phyloP scores from a whole-genome alignment of 2,888 invertebrate species.

The Drosophila helvetica region DNA sequence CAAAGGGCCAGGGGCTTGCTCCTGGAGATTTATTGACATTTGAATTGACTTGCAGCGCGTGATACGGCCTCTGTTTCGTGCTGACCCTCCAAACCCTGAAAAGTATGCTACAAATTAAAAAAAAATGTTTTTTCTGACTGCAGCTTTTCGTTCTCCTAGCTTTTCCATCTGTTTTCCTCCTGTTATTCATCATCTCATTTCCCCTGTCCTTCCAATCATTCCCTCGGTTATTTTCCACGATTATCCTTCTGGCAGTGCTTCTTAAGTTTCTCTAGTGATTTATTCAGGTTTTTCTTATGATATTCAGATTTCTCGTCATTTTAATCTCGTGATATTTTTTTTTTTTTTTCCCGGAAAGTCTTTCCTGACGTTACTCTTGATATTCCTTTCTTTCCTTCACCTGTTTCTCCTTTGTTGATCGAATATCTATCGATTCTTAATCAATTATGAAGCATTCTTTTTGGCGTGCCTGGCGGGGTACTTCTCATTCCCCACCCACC shows the following conservation, averaged over 20 bases:
- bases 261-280: neutral
- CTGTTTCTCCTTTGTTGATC: constrained; percentile 19
- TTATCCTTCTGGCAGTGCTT: neutral
- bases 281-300: neutral
- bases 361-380: neutral
- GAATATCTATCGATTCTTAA: constrained; percentile 21
- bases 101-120: constrained; percentile 7
- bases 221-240: no score
- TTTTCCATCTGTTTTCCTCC: neutral
- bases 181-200: no score
- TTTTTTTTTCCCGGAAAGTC: no score
- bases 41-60: constrained; percentile 46
- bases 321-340: no score
- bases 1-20: neutral
- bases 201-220: no score
- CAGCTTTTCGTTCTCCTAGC: neutral
- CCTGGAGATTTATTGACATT: constrained; percentile 51
- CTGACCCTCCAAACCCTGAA: neutral
- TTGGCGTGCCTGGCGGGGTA: neutral
- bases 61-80: neutral
- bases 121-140: neutral
- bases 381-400: neutral
- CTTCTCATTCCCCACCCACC: neutral
- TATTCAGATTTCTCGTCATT: no score
- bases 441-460: constrained; percentile 20